Percentiles rank a stretch among this genome's conserved stretches.
Evolutionary conservation across 2,888 invertebrate species (phyloP).

Genomic region (Tholera decimalis): DNA sequence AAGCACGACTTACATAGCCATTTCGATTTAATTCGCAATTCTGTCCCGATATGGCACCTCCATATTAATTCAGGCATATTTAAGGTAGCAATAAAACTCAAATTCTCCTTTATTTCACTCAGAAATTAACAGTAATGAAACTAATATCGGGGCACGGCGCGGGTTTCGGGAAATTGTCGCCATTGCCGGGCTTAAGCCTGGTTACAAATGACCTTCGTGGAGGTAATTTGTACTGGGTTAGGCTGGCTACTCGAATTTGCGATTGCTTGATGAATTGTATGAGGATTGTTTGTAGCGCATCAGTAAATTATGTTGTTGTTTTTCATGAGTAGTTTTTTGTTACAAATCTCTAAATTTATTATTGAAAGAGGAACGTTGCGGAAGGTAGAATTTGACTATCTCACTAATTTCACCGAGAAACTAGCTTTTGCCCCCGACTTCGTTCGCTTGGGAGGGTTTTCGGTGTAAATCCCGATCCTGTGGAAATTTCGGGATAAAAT

Average conservation of each 20-base stretch:
- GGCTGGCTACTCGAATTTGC: neutral
- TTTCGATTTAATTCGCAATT: neutral
- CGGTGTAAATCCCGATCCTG: no score
- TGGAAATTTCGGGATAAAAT: no score
- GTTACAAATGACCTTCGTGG: constrained; percentile 12
- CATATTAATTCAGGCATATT: neutral
- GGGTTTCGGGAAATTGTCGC: constrained; percentile 14
- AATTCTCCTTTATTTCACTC: constrained; percentile 20
- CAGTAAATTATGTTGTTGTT: no score
- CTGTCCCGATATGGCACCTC: neutral
- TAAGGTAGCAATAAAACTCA: neutral
- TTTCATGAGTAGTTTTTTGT: no score
- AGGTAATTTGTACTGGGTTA: neutral
- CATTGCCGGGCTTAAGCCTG: constrained; percentile 9
- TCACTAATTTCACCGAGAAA: no score
- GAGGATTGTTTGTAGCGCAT: neutral
- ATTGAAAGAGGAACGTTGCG: no score
- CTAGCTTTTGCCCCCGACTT: no score
- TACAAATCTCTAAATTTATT: no score
- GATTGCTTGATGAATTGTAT: constrained; percentile 11
- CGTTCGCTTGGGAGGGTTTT: no score
- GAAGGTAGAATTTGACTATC: no score
- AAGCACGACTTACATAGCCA: no score
- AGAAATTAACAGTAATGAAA: constrained; percentile 15
- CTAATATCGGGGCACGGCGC: neutral